phyloP scores from a whole-genome alignment of 2,113 vertebrate species.

The Eudyptes chrysolophus region DNA sequence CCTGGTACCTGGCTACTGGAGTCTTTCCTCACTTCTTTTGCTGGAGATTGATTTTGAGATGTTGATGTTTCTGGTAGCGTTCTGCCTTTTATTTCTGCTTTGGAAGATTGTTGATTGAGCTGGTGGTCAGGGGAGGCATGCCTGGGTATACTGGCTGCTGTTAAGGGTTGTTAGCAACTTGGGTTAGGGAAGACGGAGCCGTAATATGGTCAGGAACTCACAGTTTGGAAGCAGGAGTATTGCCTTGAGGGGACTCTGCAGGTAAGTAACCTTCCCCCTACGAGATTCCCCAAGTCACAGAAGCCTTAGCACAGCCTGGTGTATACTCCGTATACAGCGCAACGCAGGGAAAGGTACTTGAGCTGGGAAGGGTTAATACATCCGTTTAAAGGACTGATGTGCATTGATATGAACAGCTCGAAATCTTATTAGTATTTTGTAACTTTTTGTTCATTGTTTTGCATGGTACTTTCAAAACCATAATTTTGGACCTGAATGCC shows the following conservation, averaged over 20 bases:
- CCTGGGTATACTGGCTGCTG: background rate
- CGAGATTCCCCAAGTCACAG: background rate
- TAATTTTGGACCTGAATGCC: constrained; percentile 79
- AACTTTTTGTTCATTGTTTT: constrained; percentile 82
- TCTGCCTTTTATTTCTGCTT: background rate
- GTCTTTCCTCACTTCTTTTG: background rate
- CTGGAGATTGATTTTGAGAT: background rate
- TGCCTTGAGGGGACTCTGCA: background rate
- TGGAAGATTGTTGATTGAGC: background rate
- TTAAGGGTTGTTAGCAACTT: background rate
- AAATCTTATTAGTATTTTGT: constrained; percentile 64
- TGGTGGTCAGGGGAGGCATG: background rate
- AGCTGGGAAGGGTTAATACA: constrained; percentile 72
- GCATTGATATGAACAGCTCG: constrained; percentile 31
- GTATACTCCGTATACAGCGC: fast-evolving
- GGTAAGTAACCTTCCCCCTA: background rate
- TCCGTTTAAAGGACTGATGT: constrained; percentile 26
- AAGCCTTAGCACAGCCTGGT: background rate
- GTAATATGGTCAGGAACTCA: fast-evolving
- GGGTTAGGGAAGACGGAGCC: background rate
- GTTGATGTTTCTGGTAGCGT: background rate
- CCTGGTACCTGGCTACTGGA: background rate
- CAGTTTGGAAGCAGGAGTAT: background rate
- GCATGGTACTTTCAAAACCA: constrained; percentile 80
- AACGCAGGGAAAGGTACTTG: background rate